Evolutionary conservation across 2,113 vertebrate species (phyloP).

Genomic region (Leptodactylus fuscus): DNA sequence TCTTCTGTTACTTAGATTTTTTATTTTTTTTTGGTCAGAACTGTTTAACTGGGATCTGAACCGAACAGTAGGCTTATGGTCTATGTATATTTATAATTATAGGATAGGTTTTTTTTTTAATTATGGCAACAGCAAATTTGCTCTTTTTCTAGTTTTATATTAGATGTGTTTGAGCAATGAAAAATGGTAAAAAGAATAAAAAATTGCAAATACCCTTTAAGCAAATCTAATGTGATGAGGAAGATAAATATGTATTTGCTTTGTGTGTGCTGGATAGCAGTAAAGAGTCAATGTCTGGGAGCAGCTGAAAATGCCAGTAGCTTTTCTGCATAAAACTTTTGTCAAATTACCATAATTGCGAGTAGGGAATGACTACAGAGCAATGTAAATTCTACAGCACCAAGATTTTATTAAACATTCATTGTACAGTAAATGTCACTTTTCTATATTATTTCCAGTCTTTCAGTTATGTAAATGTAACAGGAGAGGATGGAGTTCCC

Average conservation of each 20-base stretch:
- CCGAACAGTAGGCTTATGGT: too few species aligned
- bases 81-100: too few species aligned
- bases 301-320: slow-evolving; percentile 41
- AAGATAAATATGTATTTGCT: slow-evolving; percentile 47
- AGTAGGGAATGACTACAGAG: slow-evolving; percentile 42
- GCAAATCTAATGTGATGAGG: neutral
- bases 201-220: neutral
- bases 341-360: slow-evolving; percentile 48
- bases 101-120: too few species aligned
- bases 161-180: neutral
- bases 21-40: too few species aligned
- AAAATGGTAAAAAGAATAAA: neutral
- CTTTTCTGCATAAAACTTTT: slow-evolving; percentile 20
- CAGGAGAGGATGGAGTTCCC: neutral
- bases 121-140: neutral
- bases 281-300: slow-evolving; percentile 46
- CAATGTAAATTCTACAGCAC: slow-evolving; percentile 45
- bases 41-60: too few species aligned
- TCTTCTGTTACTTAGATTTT: too few species aligned
- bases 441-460: slow-evolving; percentile 31
- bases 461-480: slow-evolving; percentile 20
- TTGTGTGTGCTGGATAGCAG: slow-evolving; percentile 29
- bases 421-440: slow-evolving; percentile 55
- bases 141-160: neutral
- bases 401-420: slow-evolving; percentile 33